Evolutionary conservation across 2,113 vertebrate species (phyloP), one percentile per base, ranked within the genome.

Genomic region (Taxidea taxus): DNA sequence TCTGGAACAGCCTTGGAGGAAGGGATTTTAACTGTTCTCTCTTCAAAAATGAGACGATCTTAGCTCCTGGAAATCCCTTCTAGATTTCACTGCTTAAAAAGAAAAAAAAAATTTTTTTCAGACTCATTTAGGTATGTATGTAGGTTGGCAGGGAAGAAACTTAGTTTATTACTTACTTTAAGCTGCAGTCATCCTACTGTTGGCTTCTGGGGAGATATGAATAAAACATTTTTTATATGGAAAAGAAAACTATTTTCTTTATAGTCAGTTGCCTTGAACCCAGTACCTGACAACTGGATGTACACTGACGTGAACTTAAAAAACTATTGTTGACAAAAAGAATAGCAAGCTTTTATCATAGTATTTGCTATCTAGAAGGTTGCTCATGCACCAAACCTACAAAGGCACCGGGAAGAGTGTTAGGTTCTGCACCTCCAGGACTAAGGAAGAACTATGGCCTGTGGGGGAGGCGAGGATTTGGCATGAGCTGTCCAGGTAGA

Each of bases 31-130:
- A 31, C n/a, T 37, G 16, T 66, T 97, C 18, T 89, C 42, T 44
- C 93, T 96, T 93, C n/a, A 88, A 94, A 92, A 47, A 75, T 9
- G 37, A 68, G 87, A 97, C 88, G 64, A 78, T 91, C 60, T 95
- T 88, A 81, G 34, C 64, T 90, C 25, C 81, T 37, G 39, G 39
- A 64, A 58, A 94, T 74, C 60, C 82, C 44, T 66, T 27, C 89
- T 87, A 78, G 77, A 92, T 92, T 90, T 97, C 8, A 83, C 78
- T 85, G 20, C 82, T 49, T 77, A 80, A 96, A 82, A 75, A 75
- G 27, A 42, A 83, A 64, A 54, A 96, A 77, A 78, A 18, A 34
- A 23, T 81, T 49, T 18, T 18, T 49, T 3, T 31, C 31, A 82
- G 58, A 23, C 29, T 94, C 92, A 94, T 92, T 60, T 78, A 85